phyloP scores from a whole-genome alignment of 2,113 vertebrate genomes.

The Nothobranchius furzeri region DNA sequence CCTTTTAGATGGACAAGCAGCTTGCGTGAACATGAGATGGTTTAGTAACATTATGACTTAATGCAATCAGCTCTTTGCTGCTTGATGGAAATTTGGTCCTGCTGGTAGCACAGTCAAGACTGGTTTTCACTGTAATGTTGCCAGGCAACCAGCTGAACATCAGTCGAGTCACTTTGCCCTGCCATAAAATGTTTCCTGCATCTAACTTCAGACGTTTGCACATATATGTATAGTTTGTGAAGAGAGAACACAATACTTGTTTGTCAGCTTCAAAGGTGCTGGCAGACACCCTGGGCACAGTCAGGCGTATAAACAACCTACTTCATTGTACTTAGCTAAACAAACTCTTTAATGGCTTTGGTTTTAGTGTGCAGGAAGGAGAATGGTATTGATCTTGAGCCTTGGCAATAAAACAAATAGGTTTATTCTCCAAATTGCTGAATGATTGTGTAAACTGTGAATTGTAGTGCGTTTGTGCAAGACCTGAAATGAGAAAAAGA shows the following conservation, averaged over 20 bases:
- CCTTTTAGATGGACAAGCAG: not conserved
- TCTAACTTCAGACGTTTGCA: not conserved
- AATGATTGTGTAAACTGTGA: conserved; percentile 10
- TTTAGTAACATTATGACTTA: not conserved
- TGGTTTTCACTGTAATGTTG: conserved; percentile 2
- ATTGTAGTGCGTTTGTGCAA: conserved; percentile 7
- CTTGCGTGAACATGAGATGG: not conserved
- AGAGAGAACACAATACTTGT: not conserved
- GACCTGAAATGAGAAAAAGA: conserved; percentile 10
- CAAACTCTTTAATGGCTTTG: not conserved
- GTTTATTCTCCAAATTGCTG: conserved; percentile 2
- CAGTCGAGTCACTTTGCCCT: not conserved
- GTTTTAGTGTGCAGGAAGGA: not conserved
- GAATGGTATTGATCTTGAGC: not conserved
- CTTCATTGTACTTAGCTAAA: conserved; percentile 10
- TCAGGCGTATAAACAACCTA: not conserved
- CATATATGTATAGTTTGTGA: not conserved
- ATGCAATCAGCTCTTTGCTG: not conserved
- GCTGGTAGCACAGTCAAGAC: not conserved
- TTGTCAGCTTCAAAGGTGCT: conserved; percentile 6
- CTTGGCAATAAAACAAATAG: not conserved
- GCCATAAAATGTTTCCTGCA: not conserved
- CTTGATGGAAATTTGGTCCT: not conserved
- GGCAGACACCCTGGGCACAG: not conserved
- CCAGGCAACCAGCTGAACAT: conserved; percentile 6